These are phyloP conservation scores for Malacoctenus gilli DNA, from an alignment of 2,797 vertebrate species.

Conservation along the genomic window DNA sequence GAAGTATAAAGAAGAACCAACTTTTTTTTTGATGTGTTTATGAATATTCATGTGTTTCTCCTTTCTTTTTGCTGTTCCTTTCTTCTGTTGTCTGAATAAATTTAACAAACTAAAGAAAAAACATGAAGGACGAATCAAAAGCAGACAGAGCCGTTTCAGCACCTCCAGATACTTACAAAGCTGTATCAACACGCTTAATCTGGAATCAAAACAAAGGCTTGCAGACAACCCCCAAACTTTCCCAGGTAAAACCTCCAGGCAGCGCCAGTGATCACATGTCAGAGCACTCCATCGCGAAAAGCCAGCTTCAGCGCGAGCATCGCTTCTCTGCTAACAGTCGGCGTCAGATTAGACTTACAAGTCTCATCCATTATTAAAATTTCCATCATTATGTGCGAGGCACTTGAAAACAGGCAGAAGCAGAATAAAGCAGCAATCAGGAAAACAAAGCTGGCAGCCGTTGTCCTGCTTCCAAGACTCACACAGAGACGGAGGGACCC, in stretches of 20 bases:
- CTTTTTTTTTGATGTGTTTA: constrained; percentile 17
- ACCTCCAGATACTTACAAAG: constrained; percentile 17
- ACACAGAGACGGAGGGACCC: constrained; percentile 48
- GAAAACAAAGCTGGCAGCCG: constrained; percentile 62
- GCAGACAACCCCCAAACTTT: too few species aligned
- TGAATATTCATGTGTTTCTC: constrained; percentile 18
- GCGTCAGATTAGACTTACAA: constrained; percentile 30
- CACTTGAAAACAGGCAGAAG: constrained; percentile 20
- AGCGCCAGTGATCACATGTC: constrained; percentile 1
- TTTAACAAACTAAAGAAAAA: constrained; percentile 3
- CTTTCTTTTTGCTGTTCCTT: constrained; percentile 13
- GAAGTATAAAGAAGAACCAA: neutral
- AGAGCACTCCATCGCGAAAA: neutral
- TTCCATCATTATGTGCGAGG: constrained; percentile 46
- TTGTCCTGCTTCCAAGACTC: constrained; percentile 61
- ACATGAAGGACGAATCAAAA: constrained; percentile 38
- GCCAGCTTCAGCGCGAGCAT: neutral
- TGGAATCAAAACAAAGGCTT: constrained; percentile 11
- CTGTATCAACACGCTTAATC: constrained; percentile 30
- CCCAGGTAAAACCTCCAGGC: neutral
- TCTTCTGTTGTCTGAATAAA: neutral
- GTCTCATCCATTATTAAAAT: constrained; percentile 52
- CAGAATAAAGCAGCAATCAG: constrained; percentile 36
- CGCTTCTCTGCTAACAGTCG: constrained; percentile 2
- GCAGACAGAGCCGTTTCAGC: constrained; percentile 13